Base-by-base conservation (phyloP, 2,113 vertebrate genomes). In the Verasper variegatus region DNA sequence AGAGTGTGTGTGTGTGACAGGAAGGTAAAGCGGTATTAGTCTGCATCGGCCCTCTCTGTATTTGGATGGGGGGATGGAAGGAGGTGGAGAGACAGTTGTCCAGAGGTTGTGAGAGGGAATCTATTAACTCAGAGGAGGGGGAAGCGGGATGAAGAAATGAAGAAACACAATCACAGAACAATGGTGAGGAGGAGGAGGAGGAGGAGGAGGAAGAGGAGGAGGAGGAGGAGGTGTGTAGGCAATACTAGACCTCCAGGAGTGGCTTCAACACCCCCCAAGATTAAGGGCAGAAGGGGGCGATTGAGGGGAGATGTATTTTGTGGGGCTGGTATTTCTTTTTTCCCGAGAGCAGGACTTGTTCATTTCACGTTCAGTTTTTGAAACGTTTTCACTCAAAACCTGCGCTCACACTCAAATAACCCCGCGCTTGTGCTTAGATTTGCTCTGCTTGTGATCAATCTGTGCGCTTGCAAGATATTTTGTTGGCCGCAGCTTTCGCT, bases 41-140 rank as follows among this genome's bases (percentile, higher is more conserved):
- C 86, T 76, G 60, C 74, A 81, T 68, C 71, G 82, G 86, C 62
- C 78, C 81, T 82, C 27, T 68, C 63, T 71, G 67, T 89, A 76
- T 89, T 84, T 73, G 78, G 68, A 77, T 73, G 85, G 80, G 86
- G 86, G 83, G 85, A 76, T 77, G 79, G 86, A 84, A 79, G 74
- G 79, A 74, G 80, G 63, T 68, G 67, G 74, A 42, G 11, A 73
- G 81, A 81, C 5, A 80, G 67, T 66, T 77, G 79, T 89, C 74
- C 51, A 63, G 87, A 68, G 73, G 82, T 85, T 89, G 85, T 84
- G 79, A 87, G 79, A 85, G 64, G 69, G 82, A 86, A 83, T 89
- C 54, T 92, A 76, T 90, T 86, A 76, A 71, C 40, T 12, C 40
- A 13, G 11, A 42, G 40, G 45, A 49, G 8, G 6, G 27, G 60